Evolutionary conservation across 2,888 invertebrate genomes (phyloP), one percentile per base, ranked within the genome.

Genomic region (Athalia cordata): DNA sequence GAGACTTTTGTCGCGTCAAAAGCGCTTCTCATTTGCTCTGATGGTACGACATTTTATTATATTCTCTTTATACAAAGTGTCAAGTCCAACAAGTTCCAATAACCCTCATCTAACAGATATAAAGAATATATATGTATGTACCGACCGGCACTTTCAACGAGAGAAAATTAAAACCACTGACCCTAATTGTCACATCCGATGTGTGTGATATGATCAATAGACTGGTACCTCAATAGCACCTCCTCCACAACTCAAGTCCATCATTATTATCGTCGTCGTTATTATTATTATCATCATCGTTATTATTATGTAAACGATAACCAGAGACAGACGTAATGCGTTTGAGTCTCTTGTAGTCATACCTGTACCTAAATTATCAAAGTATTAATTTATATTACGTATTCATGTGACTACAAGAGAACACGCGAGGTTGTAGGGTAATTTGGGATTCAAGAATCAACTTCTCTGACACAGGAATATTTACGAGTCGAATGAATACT

Each of bases 131-230:
- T 15, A 49, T 59, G 15, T n/a, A 50, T 15, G 11, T 29, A 72
- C 47, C 47, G 45, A 59, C 59, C 45, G 57, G 72, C 47, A 72
- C 72, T 72, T 72, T 6, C 45, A 72, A 72, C 72, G 52, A 47
- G 72, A 72, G 15, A 72, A 72, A 59, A 72, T 72, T 59, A 72
- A 11, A 72, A 45, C 47, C 4, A 45, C 57, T 72, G 72, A 72
- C 59, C 72, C 45, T 72, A 72, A 72, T 72, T 72, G 72, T 72
- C 59, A 59, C 72, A 72, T 72, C 72, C 72, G 72, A 72, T 72
- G 47, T 15, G 15, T 59, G 59, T 57, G 57, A 59, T 72, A 52
- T 59, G 59, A 72, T 72, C 57, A 72, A 72, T 72, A 72, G 72
- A 72, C 45, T 59, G 57, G 52, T 59, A 59, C 45, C 72, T 59